Percentiles rank a stretch among this genome's conserved stretches.
Conservation (phyloP, 2,797 vertebrate genomes). For the Sebastes iracundus region DNA sequence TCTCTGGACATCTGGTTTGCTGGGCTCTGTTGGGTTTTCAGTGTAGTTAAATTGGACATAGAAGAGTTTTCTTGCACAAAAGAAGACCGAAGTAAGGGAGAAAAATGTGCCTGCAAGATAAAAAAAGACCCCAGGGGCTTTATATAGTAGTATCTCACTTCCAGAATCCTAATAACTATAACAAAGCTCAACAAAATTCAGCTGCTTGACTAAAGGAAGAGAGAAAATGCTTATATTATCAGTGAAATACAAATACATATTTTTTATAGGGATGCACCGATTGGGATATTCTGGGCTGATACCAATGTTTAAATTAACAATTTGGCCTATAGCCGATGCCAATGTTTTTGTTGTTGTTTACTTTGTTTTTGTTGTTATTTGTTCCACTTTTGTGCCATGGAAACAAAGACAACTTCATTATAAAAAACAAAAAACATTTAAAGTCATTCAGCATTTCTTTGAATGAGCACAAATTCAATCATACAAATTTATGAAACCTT, state of each 20-base stretch:
- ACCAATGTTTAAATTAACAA: neutral
- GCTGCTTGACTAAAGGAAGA: neutral
- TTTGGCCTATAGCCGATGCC: neutral
- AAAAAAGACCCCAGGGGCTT: slow-evolving; percentile 7
- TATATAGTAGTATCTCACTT: neutral
- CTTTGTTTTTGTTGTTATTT: no score
- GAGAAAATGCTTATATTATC: neutral
- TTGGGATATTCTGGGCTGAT: neutral
- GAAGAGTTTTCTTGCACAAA: neutral
- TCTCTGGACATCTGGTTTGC: slow-evolving; percentile 20
- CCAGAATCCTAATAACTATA: slow-evolving; percentile 19
- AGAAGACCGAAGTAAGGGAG: slow-evolving; percentile 1
- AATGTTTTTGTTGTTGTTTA: neutral
- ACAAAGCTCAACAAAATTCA: slow-evolving; percentile 10
- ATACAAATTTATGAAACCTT: no score
- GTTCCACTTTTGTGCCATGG: neutral
- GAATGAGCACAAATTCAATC: neutral
- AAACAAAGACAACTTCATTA: neutral
- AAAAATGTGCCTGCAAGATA: slow-evolving; percentile 21
- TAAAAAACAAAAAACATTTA: neutral
- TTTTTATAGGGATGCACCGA: neutral
- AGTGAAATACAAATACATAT: neutral
- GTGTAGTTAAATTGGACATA: neutral
- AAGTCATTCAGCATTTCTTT: neutral
- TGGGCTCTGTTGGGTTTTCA: neutral